A percentile compares a stretch with the other conserved stretches of the same genome.
Conservation (phyloP, 1,140 invertebrate species). For the Bombus impatiens region DNA sequence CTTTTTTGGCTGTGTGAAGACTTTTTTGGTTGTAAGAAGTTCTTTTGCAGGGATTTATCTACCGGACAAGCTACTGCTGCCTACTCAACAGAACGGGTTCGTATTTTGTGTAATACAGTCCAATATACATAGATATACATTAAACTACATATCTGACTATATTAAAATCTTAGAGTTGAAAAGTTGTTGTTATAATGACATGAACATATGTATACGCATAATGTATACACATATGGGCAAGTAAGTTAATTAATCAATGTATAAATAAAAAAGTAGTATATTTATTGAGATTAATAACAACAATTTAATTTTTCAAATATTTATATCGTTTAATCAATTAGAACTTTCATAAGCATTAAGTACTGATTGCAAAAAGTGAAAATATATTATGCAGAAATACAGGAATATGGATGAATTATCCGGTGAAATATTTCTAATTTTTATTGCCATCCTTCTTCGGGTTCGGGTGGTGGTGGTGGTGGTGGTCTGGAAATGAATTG, state of each 20-base stretch:
- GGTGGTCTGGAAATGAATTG: conserved; percentile 16
- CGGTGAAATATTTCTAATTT: not conserved
- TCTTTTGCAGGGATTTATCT: not conserved
- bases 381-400: not conserved
- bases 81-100: not conserved
- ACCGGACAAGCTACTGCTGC: no score
- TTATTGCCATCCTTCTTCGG: conserved; percentile 12
- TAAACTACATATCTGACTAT: no score
- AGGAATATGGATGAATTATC: not conserved
- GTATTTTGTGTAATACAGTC: not conserved
- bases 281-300: not conserved
- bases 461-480: conserved; percentile 2
- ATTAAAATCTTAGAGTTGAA: no score
- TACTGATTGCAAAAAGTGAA: not conserved
- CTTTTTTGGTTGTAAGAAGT: not conserved
- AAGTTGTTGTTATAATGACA: not conserved
- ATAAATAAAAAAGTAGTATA: not conserved
- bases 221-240: not conserved
- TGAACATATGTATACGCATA: not conserved
- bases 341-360: not conserved
- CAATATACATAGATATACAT: no score
- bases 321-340: not conserved
- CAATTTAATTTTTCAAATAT: not conserved
- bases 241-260: not conserved
- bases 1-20: not conserved